Conservation (phyloP, 2,888 invertebrate genomes). For the Dryomyza anilis region DNA sequence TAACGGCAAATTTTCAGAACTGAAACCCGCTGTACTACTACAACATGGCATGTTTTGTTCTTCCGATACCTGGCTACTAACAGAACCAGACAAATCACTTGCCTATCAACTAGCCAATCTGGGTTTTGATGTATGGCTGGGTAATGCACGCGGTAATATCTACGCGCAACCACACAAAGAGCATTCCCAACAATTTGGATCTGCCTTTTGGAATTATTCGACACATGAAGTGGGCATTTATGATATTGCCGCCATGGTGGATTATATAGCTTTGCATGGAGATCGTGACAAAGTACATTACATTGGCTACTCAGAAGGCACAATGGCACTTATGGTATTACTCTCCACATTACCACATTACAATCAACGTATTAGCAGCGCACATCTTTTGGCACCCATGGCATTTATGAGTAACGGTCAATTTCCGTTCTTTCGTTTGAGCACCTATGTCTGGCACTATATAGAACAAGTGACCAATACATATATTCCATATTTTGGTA, state of each 20-base stretch:
- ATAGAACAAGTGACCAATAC: background rate
- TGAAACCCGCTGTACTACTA: slow-evolving; percentile 43
- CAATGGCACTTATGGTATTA: slow-evolving; percentile 72
- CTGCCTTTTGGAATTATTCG: slow-evolving; percentile 63
- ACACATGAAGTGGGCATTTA: slow-evolving; percentile 88
- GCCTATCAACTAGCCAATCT: slow-evolving; percentile 48
- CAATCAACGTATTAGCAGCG: slow-evolving; percentile 45
- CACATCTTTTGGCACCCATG: slow-evolving; percentile 63
- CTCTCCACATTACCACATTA: slow-evolving; percentile 42
- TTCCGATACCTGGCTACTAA: slow-evolving; percentile 51
- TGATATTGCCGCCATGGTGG: slow-evolving; percentile 85
- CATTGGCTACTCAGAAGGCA: slow-evolving; percentile 92
- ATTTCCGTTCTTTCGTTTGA: background rate
- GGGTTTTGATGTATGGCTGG: slow-evolving; percentile 49
- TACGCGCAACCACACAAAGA: slow-evolving; percentile 64
- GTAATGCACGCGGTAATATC: slow-evolving; percentile 78
- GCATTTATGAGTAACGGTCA: slow-evolving; percentile 54
- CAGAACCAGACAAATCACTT: slow-evolving; percentile 43
- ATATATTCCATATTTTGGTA: background rate
- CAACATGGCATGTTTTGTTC: slow-evolving; percentile 52
- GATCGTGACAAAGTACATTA: slow-evolving; percentile 63
- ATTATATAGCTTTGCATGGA: slow-evolving; percentile 65
- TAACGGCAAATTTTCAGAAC: background rate
- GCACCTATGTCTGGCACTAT: background rate
- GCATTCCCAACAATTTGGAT: slow-evolving; percentile 47